A percentile compares a stretch with the other conserved stretches of the same genome.
phyloP scores from a whole-genome alignment of 2,888 invertebrate species.

The Adelognathus sp. region DNA sequence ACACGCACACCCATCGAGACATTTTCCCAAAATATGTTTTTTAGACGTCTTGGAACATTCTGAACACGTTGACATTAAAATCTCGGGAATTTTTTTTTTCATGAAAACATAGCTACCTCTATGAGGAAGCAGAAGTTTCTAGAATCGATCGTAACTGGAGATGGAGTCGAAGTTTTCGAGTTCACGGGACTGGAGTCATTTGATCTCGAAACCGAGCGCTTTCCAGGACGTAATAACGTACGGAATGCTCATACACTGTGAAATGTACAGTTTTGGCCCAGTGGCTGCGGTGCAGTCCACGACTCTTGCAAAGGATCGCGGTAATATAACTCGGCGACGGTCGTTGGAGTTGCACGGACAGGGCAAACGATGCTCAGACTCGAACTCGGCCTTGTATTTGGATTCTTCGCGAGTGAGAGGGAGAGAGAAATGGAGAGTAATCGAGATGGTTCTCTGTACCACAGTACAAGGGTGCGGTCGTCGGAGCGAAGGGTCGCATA shows the following conservation, averaged over 20 bases:
- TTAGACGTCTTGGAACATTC: no score
- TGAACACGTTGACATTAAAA: no score
- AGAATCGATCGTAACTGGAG: neutral
- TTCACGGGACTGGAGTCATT: neutral
- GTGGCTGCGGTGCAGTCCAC: slow-evolving; percentile 16
- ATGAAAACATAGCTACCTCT: neutral
- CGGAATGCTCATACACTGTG: neutral
- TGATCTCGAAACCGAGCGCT: slow-evolving; percentile 6
- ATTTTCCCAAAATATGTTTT: no score
- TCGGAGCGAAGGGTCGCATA: slow-evolving; percentile 67
- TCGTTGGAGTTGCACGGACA: slow-evolving; percentile 48
- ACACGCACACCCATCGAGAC: no score
- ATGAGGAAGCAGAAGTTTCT: neutral
- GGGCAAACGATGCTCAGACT: slow-evolving; percentile 30
- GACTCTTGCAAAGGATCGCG: slow-evolving; percentile 32
- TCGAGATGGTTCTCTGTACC: slow-evolving; percentile 21
- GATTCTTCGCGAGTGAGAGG: slow-evolving; percentile 26
- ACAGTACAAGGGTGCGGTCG: slow-evolving; percentile 53
- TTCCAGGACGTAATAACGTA: neutral
- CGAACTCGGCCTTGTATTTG: no score
- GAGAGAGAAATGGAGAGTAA: slow-evolving; percentile 22
- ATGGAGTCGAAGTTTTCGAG: neutral
- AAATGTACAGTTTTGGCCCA: neutral
- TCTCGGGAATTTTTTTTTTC: neutral
- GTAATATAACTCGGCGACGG: slow-evolving; percentile 48